phyloP scores from a whole-genome alignment of 2,888 invertebrate species.

The Achlya flavicornis region DNA sequence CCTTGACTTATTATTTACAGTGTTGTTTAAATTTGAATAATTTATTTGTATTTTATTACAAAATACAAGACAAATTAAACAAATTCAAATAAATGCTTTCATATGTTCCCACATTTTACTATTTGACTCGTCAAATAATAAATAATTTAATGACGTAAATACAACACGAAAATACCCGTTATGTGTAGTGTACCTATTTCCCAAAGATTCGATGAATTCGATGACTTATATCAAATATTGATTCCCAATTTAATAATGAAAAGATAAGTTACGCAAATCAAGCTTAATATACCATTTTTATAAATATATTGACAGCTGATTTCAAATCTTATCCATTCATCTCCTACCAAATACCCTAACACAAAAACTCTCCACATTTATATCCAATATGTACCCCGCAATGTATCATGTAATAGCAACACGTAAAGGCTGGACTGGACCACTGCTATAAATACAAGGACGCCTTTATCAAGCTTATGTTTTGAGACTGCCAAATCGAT shows the following conservation, averaged over 20 bases:
- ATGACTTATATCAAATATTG: not conserved
- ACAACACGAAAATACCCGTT: not conserved
- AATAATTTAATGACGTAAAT: not conserved
- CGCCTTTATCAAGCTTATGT: too few relatives aligned
- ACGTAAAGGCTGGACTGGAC: not conserved
- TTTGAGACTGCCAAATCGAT: too few relatives aligned
- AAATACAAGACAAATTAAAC: not conserved
- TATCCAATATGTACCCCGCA: not conserved
- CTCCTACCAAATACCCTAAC: not conserved
- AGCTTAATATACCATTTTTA: not conserved
- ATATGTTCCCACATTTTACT: not conserved
- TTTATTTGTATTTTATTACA: not conserved
- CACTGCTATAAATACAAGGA: not conserved
- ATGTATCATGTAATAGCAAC: not conserved
- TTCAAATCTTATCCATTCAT: not conserved
- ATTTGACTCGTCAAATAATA: not conserved
- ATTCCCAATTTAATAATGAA: not conserved
- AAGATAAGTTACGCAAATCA: not conserved
- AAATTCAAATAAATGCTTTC: not conserved
- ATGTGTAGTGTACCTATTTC: conserved; percentile 21
- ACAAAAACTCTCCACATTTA: not conserved
- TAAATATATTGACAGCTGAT: not conserved
- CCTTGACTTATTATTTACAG: not conserved
- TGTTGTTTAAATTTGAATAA: not conserved
- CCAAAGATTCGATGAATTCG: conserved; percentile 21